A percentile compares a stretch with the other conserved stretches of the same genome.
Evolutionary conservation across 1,140 invertebrate genomes (phyloP).

Genomic region (Drosophila santomea): DNA sequence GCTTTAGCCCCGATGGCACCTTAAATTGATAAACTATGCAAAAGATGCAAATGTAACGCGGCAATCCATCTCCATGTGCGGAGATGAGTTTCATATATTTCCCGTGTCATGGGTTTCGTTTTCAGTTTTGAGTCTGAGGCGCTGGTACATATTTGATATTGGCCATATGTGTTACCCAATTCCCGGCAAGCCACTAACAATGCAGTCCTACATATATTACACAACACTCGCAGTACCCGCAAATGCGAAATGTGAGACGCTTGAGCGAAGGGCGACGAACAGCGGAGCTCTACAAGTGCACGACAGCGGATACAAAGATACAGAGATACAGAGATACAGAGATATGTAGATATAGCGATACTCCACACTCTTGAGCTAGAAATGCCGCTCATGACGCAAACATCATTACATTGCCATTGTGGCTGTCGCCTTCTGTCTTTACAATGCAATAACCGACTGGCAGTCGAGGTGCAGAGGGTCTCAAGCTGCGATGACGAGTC

Average conservation of each 20-base stretch:
- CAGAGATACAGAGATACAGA: slow-evolving; percentile 28
- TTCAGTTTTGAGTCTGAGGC: slow-evolving; percentile 17
- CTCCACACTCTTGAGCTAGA: slow-evolving; percentile 40
- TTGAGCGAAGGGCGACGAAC: slow-evolving; percentile 35
- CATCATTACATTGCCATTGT: slow-evolving; percentile 52
- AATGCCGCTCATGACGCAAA: slow-evolving; percentile 53
- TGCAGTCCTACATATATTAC: slow-evolving; percentile 30
- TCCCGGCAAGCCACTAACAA: slow-evolving; percentile 34
- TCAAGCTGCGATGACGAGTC: slow-evolving; percentile 27
- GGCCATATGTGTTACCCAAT: slow-evolving; percentile 49
- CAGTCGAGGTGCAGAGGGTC: slow-evolving; percentile 12
- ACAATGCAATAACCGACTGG: slow-evolving; percentile 42
- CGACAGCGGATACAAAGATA: slow-evolving; percentile 49
- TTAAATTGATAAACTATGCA: slow-evolving; percentile 58
- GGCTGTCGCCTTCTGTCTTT: slow-evolving; percentile 41
- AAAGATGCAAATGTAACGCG: slow-evolving; percentile 44
- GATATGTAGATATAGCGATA: slow-evolving; percentile 17
- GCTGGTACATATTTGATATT: slow-evolving; percentile 40
- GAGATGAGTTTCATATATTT: slow-evolving; percentile 9
- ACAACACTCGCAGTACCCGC: slow-evolving; percentile 31
- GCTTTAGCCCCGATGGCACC: slow-evolving; percentile 33
- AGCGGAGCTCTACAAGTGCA: slow-evolving; percentile 52
- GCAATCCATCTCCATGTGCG: slow-evolving; percentile 37
- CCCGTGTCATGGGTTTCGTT: slow-evolving; percentile 13
- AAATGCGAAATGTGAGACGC: slow-evolving; percentile 47